Evolutionary conservation across 2,797 vertebrate species (phyloP), one percentile per base, ranked within the genome.

Genomic region (Sardinella longiceps): DNA sequence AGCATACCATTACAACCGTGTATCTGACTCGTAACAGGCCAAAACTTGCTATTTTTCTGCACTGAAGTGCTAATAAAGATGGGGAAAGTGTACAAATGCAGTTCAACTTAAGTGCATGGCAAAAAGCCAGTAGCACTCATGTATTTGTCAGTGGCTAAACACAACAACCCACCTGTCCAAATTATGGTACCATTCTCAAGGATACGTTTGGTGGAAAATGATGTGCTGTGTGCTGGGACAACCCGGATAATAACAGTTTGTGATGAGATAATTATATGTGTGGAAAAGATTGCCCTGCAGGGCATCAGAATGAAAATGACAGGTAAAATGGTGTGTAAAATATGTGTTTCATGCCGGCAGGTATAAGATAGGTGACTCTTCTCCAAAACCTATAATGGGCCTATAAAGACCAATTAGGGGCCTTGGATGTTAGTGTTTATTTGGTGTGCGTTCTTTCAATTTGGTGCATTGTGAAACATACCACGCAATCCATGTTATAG

Each of bases 131-230:
- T 77, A 37, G 18, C 18, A 77, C 15, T 77, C 70, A 77, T 77
- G 70, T 77, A 77, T 77, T 77, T 77, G 70, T 77, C 70, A 77
- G 70, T 23, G 37, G 70, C 70, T 77, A 43, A 39, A 9, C 33
- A 77, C 39, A 77, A 77, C 70, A 77, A 77, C 70, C 33, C 33
- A 77, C 70, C 70, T 77, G 33, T 77, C 70, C 37, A 77, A 77
- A 77, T 77, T 39, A 43, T 43, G 18, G 70, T 37, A 77, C 33
- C 37, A 77, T 77, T 77, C 14, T 39, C 33, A 77, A 77, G 70
- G 37, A 39, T 77, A 43, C 18, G 37, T 43, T 77, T 43, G 5
- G 20, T 10, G 9, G 43, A 77, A 77, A 77, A 43, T 77, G 18
- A 77, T 77, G 70, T 74, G 66, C 66, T 39, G 15, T 74, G 66